A percentile compares a stretch with the other conserved stretches of the same genome.
These are phyloP conservation scores for Hippopotamus amphibius DNA, from an alignment of 2,113 vertebrate species.

Conservation along the genomic window DNA sequence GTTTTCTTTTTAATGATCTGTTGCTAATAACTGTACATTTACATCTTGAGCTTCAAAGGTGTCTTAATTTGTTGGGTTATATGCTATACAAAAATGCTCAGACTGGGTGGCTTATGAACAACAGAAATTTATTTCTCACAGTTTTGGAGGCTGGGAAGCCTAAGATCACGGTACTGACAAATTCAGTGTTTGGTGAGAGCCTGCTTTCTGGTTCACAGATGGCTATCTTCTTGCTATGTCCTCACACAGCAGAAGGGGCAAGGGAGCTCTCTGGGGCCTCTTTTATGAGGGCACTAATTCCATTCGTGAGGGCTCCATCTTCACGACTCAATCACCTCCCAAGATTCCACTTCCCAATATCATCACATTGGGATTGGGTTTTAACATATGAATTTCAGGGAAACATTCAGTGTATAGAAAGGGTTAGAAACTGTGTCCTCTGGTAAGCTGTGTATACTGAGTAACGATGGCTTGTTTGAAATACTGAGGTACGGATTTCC, in stretches of 20 bases:
- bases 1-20: neutral
- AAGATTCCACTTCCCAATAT: neutral
- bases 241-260: neutral
- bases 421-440: neutral
- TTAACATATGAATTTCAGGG: neutral
- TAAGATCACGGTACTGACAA: neutral
- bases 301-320: neutral
- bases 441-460: neutral
- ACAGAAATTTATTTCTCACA: neutral
- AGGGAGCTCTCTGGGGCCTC: neutral
- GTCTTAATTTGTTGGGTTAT: neutral
- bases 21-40: neutral
- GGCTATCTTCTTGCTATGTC: neutral
- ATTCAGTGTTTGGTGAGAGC: neutral
- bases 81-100: neutral
- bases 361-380: neutral
- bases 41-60: neutral
- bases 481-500: neutral
- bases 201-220: neutral
- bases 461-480: neutral
- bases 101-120: neutral
- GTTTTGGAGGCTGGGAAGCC: neutral
- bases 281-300: neutral
- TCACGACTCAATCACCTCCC: neutral
- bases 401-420: neutral